Evolutionary conservation across 2,888 invertebrate genomes (phyloP).

Genomic region (Eupithecia subumbrata): DNA sequence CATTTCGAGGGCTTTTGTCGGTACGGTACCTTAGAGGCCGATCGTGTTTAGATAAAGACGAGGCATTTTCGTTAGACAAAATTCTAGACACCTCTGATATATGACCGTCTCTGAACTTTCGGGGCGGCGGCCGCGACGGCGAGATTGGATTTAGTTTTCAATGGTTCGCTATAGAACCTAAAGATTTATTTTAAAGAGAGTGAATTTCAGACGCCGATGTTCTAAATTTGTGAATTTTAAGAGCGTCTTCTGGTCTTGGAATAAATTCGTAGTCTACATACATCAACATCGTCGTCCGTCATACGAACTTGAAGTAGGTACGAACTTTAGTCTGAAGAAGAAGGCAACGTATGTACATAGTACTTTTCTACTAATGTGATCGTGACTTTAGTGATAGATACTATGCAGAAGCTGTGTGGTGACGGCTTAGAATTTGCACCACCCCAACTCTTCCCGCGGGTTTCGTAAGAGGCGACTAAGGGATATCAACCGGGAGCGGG

Average conservation of each 20-base stretch:
- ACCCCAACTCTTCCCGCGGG: no score
- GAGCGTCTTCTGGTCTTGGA: neutral
- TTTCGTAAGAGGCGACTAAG: no score
- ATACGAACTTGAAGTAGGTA: neutral
- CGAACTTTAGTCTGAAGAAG: neutral
- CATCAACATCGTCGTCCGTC: neutral
- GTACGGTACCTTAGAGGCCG: conserved; percentile 13
- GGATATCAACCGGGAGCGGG: no score
- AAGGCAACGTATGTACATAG: neutral
- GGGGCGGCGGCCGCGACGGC: neutral
- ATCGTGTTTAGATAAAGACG: conserved; percentile 16
- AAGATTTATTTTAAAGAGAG: neutral
- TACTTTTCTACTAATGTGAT: neutral
- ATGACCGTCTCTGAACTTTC: conserved; percentile 27
- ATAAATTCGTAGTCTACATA: neutral
- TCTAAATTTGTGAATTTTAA: neutral
- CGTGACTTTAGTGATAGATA: neutral
- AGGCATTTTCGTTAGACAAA: conserved; percentile 7
- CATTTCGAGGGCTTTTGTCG: conserved; percentile 39
- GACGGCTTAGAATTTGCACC: no score
- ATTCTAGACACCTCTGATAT: conserved; percentile 12
- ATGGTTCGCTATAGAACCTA: conserved; percentile 1
- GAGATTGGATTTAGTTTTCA: conserved; percentile 12
- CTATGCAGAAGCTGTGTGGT: neutral
- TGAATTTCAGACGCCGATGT: neutral